Evolutionary conservation across 2,888 invertebrate genomes (phyloP).

Genomic region (Nymphalis c-album): DNA sequence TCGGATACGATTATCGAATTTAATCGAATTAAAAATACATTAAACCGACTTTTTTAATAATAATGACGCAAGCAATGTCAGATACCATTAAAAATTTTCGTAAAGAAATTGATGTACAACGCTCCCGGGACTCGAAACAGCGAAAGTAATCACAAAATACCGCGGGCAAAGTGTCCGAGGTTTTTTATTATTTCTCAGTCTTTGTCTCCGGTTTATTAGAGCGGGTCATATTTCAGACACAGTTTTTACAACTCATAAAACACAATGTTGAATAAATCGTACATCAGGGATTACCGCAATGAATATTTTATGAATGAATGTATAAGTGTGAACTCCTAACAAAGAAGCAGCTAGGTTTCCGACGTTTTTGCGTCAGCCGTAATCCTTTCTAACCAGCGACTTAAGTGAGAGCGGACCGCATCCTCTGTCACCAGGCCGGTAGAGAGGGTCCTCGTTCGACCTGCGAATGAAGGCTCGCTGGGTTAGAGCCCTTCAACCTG

Average conservation of each 20-base stretch:
- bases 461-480: too few relatives aligned
- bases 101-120: slow-evolving; percentile 14
- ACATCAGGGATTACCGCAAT: not conserved
- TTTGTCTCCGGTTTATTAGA: slow-evolving; percentile 16
- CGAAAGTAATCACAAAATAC: slow-evolving; percentile 26
- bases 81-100: slow-evolving; percentile 6
- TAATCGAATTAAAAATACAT: too few relatives aligned
- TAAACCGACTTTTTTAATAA: not conserved
- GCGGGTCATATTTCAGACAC: slow-evolving; percentile 17
- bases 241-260: slow-evolving; percentile 18
- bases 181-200: slow-evolving; percentile 23
- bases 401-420: too few relatives aligned
- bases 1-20: too few relatives aligned
- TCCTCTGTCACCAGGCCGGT: too few relatives aligned
- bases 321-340: too few relatives aligned
- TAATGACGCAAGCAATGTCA: slow-evolving; percentile 1
- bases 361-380: too few relatives aligned
- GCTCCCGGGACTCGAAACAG: slow-evolving; percentile 9
- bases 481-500: too few relatives aligned
- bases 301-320: not conserved
- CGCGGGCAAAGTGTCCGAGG: slow-evolving; percentile 20
- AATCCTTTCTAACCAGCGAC: too few relatives aligned
- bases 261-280: slow-evolving; percentile 12
- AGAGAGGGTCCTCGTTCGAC: too few relatives aligned
- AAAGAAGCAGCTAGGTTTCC: too few relatives aligned